These are phyloP conservation scores for Numida meleagris DNA, from an alignment of 2,113 vertebrate species.

Conservation along the genomic window DNA sequence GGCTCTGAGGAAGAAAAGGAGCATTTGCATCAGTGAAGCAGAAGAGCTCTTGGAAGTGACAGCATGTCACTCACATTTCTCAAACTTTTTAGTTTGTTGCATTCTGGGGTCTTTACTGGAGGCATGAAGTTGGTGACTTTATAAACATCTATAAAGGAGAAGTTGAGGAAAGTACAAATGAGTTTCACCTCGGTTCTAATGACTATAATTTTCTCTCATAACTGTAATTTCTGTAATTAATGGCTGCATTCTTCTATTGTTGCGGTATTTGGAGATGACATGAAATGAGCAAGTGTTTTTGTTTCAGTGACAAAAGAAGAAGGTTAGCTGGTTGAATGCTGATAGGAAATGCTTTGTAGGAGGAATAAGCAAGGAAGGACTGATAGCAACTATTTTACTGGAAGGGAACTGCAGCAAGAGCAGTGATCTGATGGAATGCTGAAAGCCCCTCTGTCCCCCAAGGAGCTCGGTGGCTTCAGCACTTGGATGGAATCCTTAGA, in stretches of 20 bases:
- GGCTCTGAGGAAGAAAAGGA: not conserved
- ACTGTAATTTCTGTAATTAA: constrained; percentile 67
- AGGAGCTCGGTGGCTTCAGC: accelerated
- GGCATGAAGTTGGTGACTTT: constrained; percentile 28
- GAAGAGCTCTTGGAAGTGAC: not conserved
- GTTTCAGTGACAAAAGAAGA: constrained; percentile 68
- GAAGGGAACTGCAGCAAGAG: not conserved
- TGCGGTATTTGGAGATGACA: constrained; percentile 64
- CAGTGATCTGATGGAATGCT: not conserved
- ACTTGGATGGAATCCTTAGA: not conserved
- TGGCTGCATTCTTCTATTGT: constrained; percentile 63
- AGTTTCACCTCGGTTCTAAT: constrained; percentile 62
- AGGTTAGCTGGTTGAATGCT: constrained; percentile 56
- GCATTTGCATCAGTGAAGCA: not conserved
- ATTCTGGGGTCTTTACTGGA: not conserved
- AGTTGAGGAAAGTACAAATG: constrained; percentile 55
- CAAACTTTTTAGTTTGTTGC: not conserved
- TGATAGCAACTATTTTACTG: constrained; percentile 13
- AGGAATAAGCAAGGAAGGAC: constrained; percentile 34
- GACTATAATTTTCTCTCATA: constrained; percentile 61
- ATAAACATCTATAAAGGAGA: constrained; percentile 13
- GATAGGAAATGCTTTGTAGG: constrained; percentile 55
- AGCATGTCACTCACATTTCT: not conserved
- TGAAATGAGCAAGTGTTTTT: constrained; percentile 67
- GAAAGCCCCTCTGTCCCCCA: not conserved